Evolutionary conservation across 2,888 invertebrate genomes (phyloP).

Genomic region (Flexamia atlantica): DNA sequence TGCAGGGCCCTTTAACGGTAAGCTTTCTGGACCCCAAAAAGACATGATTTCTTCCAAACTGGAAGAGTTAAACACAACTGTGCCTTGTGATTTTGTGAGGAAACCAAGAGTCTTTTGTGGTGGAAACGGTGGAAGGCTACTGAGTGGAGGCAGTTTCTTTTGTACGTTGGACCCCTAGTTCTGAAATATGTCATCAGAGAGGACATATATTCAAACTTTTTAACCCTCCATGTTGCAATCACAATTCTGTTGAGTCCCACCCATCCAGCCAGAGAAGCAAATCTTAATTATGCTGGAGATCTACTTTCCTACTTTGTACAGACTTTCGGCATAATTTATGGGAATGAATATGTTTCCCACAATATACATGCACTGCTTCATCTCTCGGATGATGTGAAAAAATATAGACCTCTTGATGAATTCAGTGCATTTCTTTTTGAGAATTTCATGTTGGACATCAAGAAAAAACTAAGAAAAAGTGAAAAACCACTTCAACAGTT

Average conservation of each 20-base stretch:
- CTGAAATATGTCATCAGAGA: constrained; percentile 68
- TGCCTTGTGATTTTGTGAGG: constrained; percentile 69
- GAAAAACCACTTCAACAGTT: constrained; percentile 60
- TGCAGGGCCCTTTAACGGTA: constrained; percentile 66
- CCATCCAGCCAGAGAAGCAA: constrained; percentile 21
- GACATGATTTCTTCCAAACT: constrained; percentile 35
- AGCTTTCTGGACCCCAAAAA: constrained; percentile 30
- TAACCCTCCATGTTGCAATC: constrained; percentile 67
- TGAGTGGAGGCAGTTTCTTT: constrained; percentile 70
- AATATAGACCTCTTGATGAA: constrained; percentile 67
- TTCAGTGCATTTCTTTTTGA: constrained; percentile 69
- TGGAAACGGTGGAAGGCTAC: constrained; percentile 71
- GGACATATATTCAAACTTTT: constrained; percentile 69
- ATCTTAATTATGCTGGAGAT: constrained; percentile 66
- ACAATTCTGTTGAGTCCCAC: constrained; percentile 67
- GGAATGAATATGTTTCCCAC: constrained; percentile 68
- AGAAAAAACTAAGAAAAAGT: constrained; percentile 63
- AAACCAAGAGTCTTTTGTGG: constrained; percentile 70
- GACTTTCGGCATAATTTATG: constrained; percentile 64
- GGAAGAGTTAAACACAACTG: constrained; percentile 29
- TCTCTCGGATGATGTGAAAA: constrained; percentile 68
- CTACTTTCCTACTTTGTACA: constrained; percentile 68
- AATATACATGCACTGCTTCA: constrained; percentile 71
- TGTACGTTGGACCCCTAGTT: constrained; percentile 70
- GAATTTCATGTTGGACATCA: constrained; percentile 68